Evolutionary conservation across 2,888 invertebrate genomes (phyloP).

Genomic region (Ferrisia virgata): DNA sequence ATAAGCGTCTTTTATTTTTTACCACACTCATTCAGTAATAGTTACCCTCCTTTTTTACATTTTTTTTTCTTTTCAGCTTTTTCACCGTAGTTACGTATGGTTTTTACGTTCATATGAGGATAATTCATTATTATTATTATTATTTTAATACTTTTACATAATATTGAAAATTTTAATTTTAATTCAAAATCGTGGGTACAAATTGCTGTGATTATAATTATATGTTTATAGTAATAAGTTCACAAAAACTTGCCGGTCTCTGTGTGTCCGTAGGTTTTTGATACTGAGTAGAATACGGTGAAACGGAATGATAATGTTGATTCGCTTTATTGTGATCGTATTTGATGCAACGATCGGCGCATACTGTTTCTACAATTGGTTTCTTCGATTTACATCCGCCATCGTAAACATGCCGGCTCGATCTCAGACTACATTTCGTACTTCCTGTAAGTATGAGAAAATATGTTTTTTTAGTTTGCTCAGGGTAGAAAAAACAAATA

Average conservation of each 20-base stretch:
- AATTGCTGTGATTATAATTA: neutral
- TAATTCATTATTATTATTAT: neutral
- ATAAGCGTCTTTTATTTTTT: slow-evolving; percentile 27
- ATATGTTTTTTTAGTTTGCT: too few relatives aligned
- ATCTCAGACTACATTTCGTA: slow-evolving; percentile 48
- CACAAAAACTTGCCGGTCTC: neutral
- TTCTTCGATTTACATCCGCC: slow-evolving; percentile 49
- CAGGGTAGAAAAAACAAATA: neutral
- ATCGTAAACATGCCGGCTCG: slow-evolving; percentile 49
- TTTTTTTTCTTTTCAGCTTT: neutral
- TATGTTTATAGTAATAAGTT: neutral
- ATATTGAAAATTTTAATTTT: neutral
- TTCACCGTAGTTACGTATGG: neutral
- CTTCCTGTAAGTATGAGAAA: slow-evolving; percentile 18
- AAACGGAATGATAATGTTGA: neutral
- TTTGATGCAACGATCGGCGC: slow-evolving; percentile 49
- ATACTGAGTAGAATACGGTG: neutral
- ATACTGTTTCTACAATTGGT: slow-evolving; percentile 49
- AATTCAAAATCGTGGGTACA: neutral
- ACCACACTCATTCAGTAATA: slow-evolving; percentile 12
- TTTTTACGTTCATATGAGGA: neutral
- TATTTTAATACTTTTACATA: neutral
- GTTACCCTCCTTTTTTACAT: slow-evolving; percentile 11
- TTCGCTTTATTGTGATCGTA: slow-evolving; percentile 33
- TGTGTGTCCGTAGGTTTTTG: neutral